Conservation (phyloP, 1,140 invertebrate genomes). For the Aethina tumida region DNA sequence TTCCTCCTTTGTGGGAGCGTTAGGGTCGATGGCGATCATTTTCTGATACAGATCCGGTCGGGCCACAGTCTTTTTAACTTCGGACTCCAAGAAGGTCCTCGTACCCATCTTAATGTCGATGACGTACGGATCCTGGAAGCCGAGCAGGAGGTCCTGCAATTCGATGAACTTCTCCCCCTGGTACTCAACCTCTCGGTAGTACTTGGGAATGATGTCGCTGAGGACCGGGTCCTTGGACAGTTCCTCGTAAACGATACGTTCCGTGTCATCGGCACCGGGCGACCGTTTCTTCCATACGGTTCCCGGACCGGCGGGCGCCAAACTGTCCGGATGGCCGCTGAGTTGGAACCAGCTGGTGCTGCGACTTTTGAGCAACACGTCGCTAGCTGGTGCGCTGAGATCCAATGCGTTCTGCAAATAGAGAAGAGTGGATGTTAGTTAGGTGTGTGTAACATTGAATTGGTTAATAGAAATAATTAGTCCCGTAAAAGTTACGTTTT, state of each 20-base stretch:
- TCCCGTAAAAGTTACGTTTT: too few relatives aligned
- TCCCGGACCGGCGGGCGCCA: constrained; percentile 86
- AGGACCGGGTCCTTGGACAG: constrained; percentile 67
- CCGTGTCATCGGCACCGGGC: constrained; percentile 60
- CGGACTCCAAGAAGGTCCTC: constrained; percentile 86
- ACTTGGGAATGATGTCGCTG: constrained; percentile 71
- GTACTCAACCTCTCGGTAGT: constrained; percentile 78
- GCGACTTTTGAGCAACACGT: constrained; percentile 69
- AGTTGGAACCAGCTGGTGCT: constrained; percentile 76
- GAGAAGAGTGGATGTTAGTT: constrained; percentile 1
- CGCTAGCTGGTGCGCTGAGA: constrained; percentile 82
- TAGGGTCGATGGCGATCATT: constrained; percentile 88
- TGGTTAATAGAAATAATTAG: too few relatives aligned
- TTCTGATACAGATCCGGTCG: constrained; percentile 76
- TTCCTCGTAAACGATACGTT: constrained; percentile 69
- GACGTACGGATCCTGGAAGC: constrained; percentile 76
- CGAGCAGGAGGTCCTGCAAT: constrained; percentile 76
- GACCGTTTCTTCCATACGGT: constrained; percentile 86
- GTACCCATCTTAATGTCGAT: constrained; percentile 93
- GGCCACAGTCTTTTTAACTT: constrained; percentile 76
- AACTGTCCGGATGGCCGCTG: constrained; percentile 84
- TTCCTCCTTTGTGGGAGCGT: constrained; percentile 76
- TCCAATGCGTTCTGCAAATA: constrained; percentile 85
- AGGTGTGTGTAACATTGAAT: too few relatives aligned
- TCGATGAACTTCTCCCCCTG: constrained; percentile 83